Conservation (phyloP, 1,140 invertebrate species). For the Kradibia gibbosae region DNA sequence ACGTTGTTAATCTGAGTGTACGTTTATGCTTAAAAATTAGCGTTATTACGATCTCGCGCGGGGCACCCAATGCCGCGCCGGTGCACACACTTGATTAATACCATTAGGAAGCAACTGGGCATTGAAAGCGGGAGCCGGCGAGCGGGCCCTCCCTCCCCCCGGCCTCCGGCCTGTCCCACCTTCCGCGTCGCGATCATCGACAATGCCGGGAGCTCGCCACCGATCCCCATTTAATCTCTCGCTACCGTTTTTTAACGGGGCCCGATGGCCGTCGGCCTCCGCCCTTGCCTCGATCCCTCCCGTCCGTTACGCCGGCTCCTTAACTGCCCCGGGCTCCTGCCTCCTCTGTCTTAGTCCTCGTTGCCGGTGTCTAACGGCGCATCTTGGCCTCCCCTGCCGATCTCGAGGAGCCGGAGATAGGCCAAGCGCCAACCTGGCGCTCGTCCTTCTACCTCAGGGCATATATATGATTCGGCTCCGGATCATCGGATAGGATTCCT, state of each 20-base stretch:
- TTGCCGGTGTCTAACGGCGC: too few relatives aligned
- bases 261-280: background rate
- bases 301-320: background rate
- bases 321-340: background rate
- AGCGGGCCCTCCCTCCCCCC: constrained; percentile 34
- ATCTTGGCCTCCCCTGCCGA: too few relatives aligned
- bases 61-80: constrained; percentile 58
- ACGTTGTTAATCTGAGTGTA: constrained; percentile 73
- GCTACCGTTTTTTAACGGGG: constrained; percentile 36
- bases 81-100: constrained; percentile 72
- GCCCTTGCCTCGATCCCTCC: background rate
- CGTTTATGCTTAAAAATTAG: constrained; percentile 73
- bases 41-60: constrained; percentile 65
- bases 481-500: too few relatives aligned
- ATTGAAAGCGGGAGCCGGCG: constrained; percentile 54
- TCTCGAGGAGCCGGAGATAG: too few relatives aligned
- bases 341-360: too few relatives aligned
- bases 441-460: too few relatives aligned
- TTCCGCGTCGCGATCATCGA: constrained; percentile 52
- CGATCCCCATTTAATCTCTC: constrained; percentile 54
- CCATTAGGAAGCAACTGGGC: constrained; percentile 68
- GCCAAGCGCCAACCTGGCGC: too few relatives aligned
- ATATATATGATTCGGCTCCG: too few relatives aligned
- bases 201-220: constrained; percentile 52
- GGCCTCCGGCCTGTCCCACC: constrained; percentile 47